These are phyloP conservation scores for Heteromormyrus szaboi DNA, from an alignment of 2,797 vertebrate genomes.

Conservation along the genomic window DNA sequence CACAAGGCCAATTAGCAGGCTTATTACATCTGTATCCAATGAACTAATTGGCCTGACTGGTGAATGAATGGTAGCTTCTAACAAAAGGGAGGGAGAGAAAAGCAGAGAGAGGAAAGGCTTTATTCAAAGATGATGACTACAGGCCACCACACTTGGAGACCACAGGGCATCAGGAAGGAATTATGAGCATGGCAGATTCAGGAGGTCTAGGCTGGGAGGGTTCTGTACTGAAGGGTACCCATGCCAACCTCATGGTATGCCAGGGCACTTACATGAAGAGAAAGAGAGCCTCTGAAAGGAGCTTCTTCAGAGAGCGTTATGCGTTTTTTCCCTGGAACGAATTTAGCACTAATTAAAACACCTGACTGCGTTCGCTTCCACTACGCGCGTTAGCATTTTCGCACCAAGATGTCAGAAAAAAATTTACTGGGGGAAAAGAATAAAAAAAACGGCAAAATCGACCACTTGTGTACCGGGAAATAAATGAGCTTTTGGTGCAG, in stretches of 20 bases:
- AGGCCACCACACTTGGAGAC: constrained; percentile 34
- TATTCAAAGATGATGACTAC: constrained; percentile 43
- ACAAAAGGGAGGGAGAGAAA: constrained; percentile 23
- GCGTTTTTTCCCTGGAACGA: background rate
- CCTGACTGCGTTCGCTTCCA: background rate
- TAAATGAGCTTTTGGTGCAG: background rate
- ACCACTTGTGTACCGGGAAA: background rate
- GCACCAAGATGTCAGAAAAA: background rate
- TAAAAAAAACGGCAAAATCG: background rate
- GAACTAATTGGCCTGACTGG: constrained; percentile 56
- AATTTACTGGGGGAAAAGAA: background rate
- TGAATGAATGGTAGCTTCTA: constrained; percentile 22
- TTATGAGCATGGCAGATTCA: constrained; percentile 28
- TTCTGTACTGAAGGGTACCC: background rate
- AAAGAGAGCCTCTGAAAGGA: constrained; percentile 42
- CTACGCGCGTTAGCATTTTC: background rate
- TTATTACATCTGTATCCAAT: constrained; percentile 54
- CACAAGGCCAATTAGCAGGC: constrained; percentile 56
- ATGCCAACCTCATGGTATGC: constrained; percentile 24
- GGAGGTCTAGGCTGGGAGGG: background rate
- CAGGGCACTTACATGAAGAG: constrained; percentile 31
- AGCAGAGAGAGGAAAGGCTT: constrained; percentile 33
- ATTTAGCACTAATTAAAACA: constrained; percentile 12
- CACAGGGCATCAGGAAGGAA: constrained; percentile 40
- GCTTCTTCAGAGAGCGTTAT: background rate